Percentiles rank a stretch among this genome's conserved stretches.
Conservation (phyloP, 1,140 invertebrate genomes). For the Homarus americanus region DNA sequence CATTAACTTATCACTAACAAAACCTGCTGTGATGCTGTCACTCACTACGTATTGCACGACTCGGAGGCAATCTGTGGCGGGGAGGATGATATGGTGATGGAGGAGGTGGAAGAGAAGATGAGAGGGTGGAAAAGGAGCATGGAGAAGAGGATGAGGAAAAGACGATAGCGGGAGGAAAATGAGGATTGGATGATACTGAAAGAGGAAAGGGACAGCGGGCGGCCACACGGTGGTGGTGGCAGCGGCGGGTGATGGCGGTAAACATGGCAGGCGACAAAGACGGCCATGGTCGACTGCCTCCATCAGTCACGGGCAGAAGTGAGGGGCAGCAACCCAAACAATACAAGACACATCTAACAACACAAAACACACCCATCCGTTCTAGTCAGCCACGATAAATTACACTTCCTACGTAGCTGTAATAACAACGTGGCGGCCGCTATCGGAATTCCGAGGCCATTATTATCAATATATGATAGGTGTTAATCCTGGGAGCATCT, state of each 20-base stretch:
- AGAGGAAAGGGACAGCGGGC: no score
- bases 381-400: background rate
- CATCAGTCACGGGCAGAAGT: no score
- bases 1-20: no score
- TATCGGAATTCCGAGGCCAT: background rate
- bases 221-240: no score
- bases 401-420: background rate
- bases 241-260: no score
- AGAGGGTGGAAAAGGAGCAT: background rate
- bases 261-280: no score
- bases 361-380: background rate
- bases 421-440: background rate
- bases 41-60: no score
- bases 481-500: background rate
- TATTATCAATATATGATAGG: slow-evolving; percentile 13
- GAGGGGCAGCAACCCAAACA: background rate
- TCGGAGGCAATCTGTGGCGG: no score
- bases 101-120: no score
- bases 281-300: no score
- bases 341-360: background rate
- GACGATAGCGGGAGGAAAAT: background rate
- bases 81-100: background rate
- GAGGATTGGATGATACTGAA: no score
- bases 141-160: background rate
- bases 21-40: no score